Percentiles rank a stretch among this genome's conserved stretches.
Conservation (phyloP, 2,888 invertebrate genomes). For the Sisyra terminalis region DNA sequence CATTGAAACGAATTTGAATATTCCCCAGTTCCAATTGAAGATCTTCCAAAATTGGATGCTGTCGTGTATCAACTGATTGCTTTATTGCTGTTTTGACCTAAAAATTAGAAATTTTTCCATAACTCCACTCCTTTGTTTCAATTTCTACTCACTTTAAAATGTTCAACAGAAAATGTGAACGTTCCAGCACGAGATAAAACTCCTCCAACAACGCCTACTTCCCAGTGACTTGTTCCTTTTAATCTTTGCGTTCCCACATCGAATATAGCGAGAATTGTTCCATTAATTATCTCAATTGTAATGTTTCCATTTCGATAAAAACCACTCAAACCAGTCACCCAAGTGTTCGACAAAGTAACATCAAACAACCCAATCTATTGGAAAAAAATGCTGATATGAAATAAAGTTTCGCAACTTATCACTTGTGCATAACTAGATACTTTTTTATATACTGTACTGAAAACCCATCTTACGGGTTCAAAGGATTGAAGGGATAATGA, state of each 20-base stretch:
- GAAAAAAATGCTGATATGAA: too few species aligned
- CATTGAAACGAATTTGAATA: conserved; percentile 67
- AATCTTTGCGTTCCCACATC: conserved; percentile 68
- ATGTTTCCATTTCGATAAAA: conserved; percentile 71
- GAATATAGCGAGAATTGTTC: conserved; percentile 45
- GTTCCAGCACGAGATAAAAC: conserved; percentile 53
- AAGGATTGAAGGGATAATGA: too few species aligned
- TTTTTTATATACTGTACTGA: too few species aligned
- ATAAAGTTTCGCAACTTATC: too few species aligned
- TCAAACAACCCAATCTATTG: conserved; percentile 44
- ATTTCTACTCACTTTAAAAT: conserved; percentile 37
- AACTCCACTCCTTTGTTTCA: not conserved
- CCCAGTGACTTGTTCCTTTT: conserved; percentile 64
- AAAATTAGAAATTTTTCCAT: not conserved
- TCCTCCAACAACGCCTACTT: conserved; percentile 48
- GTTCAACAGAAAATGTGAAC: conserved; percentile 62
- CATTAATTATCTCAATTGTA: conserved; percentile 51
- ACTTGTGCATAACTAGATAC: too few species aligned
- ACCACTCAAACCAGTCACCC: conserved; percentile 62
- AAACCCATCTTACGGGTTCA: too few species aligned
- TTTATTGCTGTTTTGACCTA: conserved; percentile 44
- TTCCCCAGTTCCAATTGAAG: conserved; percentile 69
- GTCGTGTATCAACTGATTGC: conserved; percentile 61
- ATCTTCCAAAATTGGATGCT: conserved; percentile 51
- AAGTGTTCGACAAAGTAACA: conserved; percentile 53